Evolutionary conservation across 2,888 invertebrate genomes (phyloP), one percentile per base, ranked within the genome.

Genomic region (Atethmia centrago): DNA sequence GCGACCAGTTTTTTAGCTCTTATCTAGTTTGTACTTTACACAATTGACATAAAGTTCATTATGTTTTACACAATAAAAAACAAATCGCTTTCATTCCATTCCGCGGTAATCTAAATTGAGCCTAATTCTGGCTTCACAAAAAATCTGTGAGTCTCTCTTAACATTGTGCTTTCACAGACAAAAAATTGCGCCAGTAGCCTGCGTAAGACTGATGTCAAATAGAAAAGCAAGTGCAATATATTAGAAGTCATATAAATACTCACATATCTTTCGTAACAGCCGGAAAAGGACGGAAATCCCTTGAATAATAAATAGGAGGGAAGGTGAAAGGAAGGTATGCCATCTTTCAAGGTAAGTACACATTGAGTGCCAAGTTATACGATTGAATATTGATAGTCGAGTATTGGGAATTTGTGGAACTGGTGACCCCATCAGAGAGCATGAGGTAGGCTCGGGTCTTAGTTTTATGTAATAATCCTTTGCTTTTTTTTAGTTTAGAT

Each of bases 301-400:
- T 63, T 71, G 65, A 71, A 74, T 72, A 79, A 85, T 85, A 80
- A 77, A 85, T 87, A 71, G 47, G 25, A 25, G 58, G 74, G 62
- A 71, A 75, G 66, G 82, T 55, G 64, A 69, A 72, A n/a, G n/a
- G n/a, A 4, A 86, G 83, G 80, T 74, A 85, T 59, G 71, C 83
- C 72, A 75, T 86, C 51, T 51, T 31, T 85, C 76, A 82, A 72
- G 59, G 68, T 58, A 71, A 72, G 74, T 36, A 64, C 63, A n/a
- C 83, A 77, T 79, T 85, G 79, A 86, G 67, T 71, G 78, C 78
- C 75, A 74, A 76, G 51, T 59, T 69, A 31, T 36, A 63, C 28
- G 77, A 81, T 71, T 63, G n/a, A n/a, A n/a, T n/a, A n/a, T n/a
- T n/a, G 74, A 81, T 84, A 68, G 70, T 31, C 9, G n/a, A 47